Conservation (phyloP, 2,113 vertebrate species). For the Poeciliopsis retropinna region DNA sequence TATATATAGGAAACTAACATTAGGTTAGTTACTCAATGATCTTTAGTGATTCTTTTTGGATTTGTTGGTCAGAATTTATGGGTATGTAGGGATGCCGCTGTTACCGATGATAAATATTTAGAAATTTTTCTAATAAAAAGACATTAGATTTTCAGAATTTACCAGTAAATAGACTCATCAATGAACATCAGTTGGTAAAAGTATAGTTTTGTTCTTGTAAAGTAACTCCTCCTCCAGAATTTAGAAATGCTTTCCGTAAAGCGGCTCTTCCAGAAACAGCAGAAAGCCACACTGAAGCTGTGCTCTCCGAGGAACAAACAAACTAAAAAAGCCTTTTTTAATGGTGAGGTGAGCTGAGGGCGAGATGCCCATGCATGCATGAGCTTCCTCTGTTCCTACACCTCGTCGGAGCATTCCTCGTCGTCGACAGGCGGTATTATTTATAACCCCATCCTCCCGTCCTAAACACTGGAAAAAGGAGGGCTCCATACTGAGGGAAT, state of each 20-base stretch:
- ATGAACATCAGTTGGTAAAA: neutral
- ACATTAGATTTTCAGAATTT: no score
- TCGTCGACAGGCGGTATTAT: conserved; percentile 93
- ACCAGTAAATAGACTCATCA: neutral
- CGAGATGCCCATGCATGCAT: conserved; percentile 84
- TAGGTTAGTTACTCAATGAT: no score
- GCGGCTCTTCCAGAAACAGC: conserved; percentile 36
- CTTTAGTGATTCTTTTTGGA: no score
- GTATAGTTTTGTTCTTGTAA: neutral
- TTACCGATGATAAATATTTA: neutral
- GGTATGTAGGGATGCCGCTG: neutral
- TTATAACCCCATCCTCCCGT: conserved; percentile 89
- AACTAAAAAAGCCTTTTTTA: conserved; percentile 84
- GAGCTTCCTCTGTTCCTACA: conserved; percentile 88
- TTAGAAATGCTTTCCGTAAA: conserved; percentile 38
- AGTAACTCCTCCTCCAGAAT: neutral
- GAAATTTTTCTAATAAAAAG: neutral
- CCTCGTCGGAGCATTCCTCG: conserved; percentile 86
- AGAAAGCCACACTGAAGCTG: conserved; percentile 51
- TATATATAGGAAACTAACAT: no score
- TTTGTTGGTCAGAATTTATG: neutral
- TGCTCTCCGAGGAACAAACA: conserved; percentile 85
- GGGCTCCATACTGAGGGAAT: conserved; percentile 86
- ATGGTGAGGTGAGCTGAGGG: conserved; percentile 86
- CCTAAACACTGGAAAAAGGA: conserved; percentile 90